Conservation (phyloP, 2,113 vertebrate species). For the Gila orcuttii region DNA sequence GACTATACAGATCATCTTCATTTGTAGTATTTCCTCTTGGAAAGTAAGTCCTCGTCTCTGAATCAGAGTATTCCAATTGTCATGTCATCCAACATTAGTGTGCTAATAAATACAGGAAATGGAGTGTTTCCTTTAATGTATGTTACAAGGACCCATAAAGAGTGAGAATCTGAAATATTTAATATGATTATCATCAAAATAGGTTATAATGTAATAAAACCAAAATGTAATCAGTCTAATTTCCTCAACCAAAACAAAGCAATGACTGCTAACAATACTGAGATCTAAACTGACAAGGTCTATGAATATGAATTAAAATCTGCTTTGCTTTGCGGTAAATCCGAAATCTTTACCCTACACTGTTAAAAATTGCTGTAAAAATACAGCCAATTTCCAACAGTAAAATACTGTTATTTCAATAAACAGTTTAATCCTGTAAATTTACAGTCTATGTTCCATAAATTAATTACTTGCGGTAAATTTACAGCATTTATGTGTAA, state of each 20-base stretch:
- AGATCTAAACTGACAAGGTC: no score
- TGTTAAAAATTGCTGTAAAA: no score
- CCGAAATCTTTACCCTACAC: no score
- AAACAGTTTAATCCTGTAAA: no score
- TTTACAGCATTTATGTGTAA: no score
- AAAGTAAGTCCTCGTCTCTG: not conserved
- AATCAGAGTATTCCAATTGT: not conserved
- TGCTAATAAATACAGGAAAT: not conserved
- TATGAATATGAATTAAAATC: no score
- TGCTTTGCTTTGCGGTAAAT: no score
- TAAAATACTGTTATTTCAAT: no score
- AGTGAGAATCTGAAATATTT: not conserved
- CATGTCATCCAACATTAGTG: slow-evolving; percentile 23
- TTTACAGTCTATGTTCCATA: no score
- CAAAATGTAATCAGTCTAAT: no score
- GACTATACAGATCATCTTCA: not conserved
- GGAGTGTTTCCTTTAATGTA: slow-evolving; percentile 7
- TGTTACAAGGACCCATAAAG: not conserved
- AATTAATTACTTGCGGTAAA: no score
- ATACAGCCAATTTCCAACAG: no score
- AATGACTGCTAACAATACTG: not conserved
- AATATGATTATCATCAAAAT: not conserved
- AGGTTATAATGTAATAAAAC: not conserved
- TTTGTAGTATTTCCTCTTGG: not conserved
- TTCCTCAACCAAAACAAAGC: not conserved